Conservation (phyloP, 2,888 invertebrate species). For the Luperina nickerlii region DNA sequence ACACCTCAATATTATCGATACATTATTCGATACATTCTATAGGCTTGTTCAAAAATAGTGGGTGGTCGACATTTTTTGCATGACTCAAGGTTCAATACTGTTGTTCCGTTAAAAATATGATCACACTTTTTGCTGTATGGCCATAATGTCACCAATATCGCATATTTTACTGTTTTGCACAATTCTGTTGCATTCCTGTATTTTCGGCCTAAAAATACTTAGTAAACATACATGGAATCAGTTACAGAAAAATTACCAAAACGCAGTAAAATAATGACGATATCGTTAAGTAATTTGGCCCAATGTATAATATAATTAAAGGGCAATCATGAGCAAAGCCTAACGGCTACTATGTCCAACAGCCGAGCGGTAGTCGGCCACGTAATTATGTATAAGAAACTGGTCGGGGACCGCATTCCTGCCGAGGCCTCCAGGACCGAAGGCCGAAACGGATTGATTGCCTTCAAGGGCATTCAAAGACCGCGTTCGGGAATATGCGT, state of each 20-base stretch:
- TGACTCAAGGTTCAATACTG: conserved; percentile 21
- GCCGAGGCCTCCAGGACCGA: conserved; percentile 56
- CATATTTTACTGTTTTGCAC: neutral
- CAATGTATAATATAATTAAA: conserved; percentile 57
- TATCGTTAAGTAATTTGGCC: conserved; percentile 32
- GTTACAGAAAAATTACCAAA: neutral
- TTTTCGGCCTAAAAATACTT: neutral
- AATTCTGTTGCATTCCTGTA: conserved; percentile 19
- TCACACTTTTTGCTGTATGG: neutral
- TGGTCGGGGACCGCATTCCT: conserved; percentile 75
- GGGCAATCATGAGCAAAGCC: conserved; percentile 45
- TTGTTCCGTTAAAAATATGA: conserved; percentile 14
- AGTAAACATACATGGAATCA: neutral
- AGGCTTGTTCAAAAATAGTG: conserved; percentile 9
- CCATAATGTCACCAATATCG: neutral
- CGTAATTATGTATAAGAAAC: conserved; percentile 70
- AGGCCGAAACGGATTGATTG: conserved; percentile 72
- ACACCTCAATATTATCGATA: neutral
- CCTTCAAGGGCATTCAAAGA: conserved; percentile 68
- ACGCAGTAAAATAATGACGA: conserved; percentile 12
- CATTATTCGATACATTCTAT: neutral
- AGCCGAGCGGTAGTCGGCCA: conserved; percentile 50
- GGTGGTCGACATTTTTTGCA: conserved; percentile 27
- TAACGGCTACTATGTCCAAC: conserved; percentile 54
- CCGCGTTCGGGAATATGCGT: conserved; percentile 21